phyloP scores from a whole-genome alignment of 2,797 vertebrate species.

The Percopsis omiscomaycus region DNA sequence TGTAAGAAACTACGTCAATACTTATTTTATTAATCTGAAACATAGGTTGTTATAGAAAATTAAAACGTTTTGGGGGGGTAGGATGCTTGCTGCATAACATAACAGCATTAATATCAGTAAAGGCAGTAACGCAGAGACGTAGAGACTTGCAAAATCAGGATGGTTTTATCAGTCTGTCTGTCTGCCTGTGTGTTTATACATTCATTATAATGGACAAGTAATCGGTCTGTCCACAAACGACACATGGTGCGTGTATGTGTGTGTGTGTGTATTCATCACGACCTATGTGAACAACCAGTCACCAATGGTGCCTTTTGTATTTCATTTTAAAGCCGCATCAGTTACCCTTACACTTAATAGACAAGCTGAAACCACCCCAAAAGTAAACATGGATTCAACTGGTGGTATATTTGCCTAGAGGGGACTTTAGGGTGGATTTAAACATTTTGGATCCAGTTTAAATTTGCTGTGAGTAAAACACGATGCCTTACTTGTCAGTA shows the following conservation, averaged over 20 bases:
- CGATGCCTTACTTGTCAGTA: not conserved
- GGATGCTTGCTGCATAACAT: no score
- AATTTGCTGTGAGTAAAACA: conserved; percentile 26
- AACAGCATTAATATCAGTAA: no score
- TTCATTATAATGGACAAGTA: not conserved
- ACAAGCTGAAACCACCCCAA: conserved; percentile 34
- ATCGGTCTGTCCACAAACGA: no score
- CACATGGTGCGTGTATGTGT: not conserved
- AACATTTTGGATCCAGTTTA: conserved; percentile 35
- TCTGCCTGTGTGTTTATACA: not conserved
- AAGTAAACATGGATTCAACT: conserved; percentile 40
- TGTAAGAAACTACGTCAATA: no score
- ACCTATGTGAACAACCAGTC: conserved; percentile 40
- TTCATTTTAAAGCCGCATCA: conserved; percentile 42
- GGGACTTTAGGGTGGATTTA: conserved; percentile 19
- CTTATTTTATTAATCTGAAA: no score
- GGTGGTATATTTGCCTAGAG: conserved; percentile 48
- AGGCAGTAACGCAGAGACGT: no score
- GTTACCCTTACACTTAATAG: conserved; percentile 45
- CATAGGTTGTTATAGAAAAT: no score
- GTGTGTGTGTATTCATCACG: not conserved
- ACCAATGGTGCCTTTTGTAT: conserved; percentile 69
- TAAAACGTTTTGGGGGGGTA: no score
- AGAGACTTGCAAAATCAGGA: no score
- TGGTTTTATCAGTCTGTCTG: not conserved